Percentiles rank a stretch among this genome's conserved stretches.
These are phyloP conservation scores for Chiroxiphia lanceolata DNA, from an alignment of 2,797 vertebrate species.

Conservation along the genomic window DNA sequence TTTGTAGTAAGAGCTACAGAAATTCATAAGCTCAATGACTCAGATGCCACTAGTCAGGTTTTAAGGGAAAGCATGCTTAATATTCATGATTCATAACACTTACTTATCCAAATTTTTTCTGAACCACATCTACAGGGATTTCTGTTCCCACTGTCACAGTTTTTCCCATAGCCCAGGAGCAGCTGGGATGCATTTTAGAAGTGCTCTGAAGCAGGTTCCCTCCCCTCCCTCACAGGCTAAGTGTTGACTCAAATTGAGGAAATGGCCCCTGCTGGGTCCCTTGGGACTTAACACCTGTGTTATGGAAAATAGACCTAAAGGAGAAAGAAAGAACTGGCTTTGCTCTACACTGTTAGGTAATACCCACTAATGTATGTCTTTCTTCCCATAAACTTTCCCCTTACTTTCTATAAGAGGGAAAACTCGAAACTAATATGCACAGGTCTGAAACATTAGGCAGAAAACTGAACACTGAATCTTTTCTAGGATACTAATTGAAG, in stretches of 20 bases:
- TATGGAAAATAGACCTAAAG: not conserved
- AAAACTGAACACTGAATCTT: not conserved
- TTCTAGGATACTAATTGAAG: not conserved
- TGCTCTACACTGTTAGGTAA: not conserved
- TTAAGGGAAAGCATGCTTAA: not conserved
- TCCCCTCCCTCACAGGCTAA: not conserved
- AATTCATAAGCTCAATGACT: not conserved
- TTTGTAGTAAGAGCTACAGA: not conserved
- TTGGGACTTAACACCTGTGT: not conserved
- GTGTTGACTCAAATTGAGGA: not conserved
- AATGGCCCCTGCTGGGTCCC: not conserved
- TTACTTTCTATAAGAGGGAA: not conserved
- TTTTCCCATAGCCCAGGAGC: not conserved
- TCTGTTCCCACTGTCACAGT: not conserved
- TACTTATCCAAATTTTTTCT: not conserved
- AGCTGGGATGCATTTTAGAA: not conserved
- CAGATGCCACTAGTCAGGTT: not conserved
- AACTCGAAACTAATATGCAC: rapidly evolving
- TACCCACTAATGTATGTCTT: not conserved
- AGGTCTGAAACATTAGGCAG: not conserved
- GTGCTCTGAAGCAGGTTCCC: not conserved
- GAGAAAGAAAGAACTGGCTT: not conserved
- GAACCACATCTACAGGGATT: not conserved
- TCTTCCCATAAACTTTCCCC: not conserved
- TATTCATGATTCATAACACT: not conserved